Evolutionary conservation across 2,797 vertebrate species (phyloP), one percentile per base, ranked within the genome.

Genomic region (Fundulus diaphanus): DNA sequence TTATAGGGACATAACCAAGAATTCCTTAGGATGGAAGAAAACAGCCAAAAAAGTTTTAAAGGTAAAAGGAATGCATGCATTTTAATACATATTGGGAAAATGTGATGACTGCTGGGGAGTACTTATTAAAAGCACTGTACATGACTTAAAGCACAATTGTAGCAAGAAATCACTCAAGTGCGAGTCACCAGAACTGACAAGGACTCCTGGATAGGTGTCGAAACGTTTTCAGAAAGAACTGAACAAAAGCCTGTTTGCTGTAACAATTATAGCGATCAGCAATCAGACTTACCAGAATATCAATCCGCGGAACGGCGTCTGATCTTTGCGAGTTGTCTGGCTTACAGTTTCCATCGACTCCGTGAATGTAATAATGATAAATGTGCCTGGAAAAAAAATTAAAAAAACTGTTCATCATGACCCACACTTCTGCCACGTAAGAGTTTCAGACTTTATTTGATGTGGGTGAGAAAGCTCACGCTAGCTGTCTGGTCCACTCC

Each of bases 321-420:
- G 70, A 0, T 27, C 90, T 89, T 82, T 81, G 82, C 42, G 73
- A 76, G 24, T 24, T 51, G 13, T 31, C n/a, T 11, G 6, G 87
- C 33, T 66, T 51, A 82, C 94, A 86, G 77, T 97, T 97, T 88
- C 97, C 97, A 90, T 95, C 91, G 73, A 93, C 89, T 68, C 98
- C 98, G 74, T 99, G 97, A 82, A 99, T 94, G 85, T 99, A 99
- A 86, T 99, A 99, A 92, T 99, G 98, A 92, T 99, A 99, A 65
- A 96, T 95, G 88, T 99, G 96, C 74, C 98, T 99, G 90, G 24
- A 87, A 96, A 94, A 16, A 61, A 77, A 31, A 68, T 6, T 16
- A 57, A 24, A 33, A 49, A 46, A 16, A 42, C n/a, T 27, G 52
- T 56, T 0, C 49, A 42, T 40, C 20, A 65, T 31, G 67, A 11